These are phyloP conservation scores for Salvator merianae DNA, from an alignment of 2,113 vertebrate species.

Conservation along the genomic window DNA sequence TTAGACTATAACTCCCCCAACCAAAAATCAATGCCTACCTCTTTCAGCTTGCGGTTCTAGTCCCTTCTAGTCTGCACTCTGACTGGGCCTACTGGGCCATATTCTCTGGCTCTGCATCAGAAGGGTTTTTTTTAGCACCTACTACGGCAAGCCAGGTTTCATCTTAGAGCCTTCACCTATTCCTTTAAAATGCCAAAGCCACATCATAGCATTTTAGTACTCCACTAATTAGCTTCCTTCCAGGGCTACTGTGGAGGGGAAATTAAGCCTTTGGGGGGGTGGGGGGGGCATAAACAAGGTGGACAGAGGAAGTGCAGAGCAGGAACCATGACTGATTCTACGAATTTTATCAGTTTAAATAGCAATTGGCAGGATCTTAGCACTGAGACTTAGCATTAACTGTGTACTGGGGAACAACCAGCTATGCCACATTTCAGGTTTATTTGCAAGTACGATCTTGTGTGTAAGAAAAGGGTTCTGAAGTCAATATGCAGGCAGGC, in stretches of 20 bases:
- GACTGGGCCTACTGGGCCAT: too few relatives aligned
- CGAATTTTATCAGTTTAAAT: not conserved
- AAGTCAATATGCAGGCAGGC: not conserved
- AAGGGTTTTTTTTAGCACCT: too few relatives aligned
- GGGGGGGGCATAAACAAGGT: too few relatives aligned
- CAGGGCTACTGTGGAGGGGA: not conserved
- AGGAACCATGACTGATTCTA: too few relatives aligned
- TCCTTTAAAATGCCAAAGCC: not conserved
- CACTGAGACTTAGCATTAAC: not conserved
- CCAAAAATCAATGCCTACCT: too few relatives aligned
- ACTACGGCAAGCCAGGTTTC: too few relatives aligned
- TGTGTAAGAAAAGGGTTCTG: conserved; percentile 16
- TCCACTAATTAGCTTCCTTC: not conserved
- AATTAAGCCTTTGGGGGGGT: too few relatives aligned
- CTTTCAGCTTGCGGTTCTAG: not conserved
- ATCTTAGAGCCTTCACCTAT: not conserved
- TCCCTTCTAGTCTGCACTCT: not conserved
- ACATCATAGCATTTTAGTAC: not conserved
- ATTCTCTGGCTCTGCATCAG: too few relatives aligned
- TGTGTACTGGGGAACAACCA: not conserved
- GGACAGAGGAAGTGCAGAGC: not conserved
- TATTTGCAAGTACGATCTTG: not conserved
- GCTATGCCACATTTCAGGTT: not conserved
- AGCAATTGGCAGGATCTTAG: too few relatives aligned
- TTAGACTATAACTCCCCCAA: too few relatives aligned